Evolutionary conservation across 2,797 vertebrate species (phyloP).

Genomic region (Aphelocoma californica): DNA sequence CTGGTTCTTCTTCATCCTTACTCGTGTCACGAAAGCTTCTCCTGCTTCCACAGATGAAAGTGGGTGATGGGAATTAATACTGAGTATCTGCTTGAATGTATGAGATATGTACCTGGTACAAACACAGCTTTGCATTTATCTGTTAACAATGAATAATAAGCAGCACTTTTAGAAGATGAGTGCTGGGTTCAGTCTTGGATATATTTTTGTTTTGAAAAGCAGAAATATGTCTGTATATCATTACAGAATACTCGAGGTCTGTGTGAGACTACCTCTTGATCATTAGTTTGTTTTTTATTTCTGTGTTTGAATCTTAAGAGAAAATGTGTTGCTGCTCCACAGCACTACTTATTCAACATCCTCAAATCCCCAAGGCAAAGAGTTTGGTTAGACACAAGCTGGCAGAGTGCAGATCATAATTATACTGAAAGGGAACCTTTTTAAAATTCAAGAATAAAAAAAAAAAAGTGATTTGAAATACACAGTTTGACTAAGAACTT

Average conservation of each 20-base stretch:
- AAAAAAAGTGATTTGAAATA: neutral
- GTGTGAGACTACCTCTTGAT: constrained; percentile 17
- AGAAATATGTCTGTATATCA: constrained; percentile 20
- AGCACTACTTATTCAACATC: constrained; percentile 7
- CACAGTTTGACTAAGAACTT: neutral
- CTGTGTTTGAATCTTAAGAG: constrained; percentile 11
- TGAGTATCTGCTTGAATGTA: neutral
- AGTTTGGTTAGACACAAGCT: constrained; percentile 47
- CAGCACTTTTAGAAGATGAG: neutral
- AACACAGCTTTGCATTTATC: neutral
- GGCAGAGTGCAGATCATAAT: constrained; percentile 27
- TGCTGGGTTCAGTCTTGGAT: neutral
- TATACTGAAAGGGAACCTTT: constrained; percentile 8
- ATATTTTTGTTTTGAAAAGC: neutral
- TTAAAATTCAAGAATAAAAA: constrained; percentile 17
- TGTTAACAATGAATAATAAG: constrained; percentile 35
- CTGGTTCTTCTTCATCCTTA: neutral
- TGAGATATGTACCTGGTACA: neutral
- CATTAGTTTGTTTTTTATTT: constrained; percentile 20
- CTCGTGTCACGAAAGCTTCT: neutral
- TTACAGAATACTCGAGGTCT: constrained; percentile 3
- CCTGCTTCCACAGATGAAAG: neutral
- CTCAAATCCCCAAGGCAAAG: constrained; percentile 38
- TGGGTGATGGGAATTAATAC: neutral
- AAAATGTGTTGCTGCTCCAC: constrained; percentile 32